Conservation (phyloP, 2,113 vertebrate species). For the Festucalex cinctus region DNA sequence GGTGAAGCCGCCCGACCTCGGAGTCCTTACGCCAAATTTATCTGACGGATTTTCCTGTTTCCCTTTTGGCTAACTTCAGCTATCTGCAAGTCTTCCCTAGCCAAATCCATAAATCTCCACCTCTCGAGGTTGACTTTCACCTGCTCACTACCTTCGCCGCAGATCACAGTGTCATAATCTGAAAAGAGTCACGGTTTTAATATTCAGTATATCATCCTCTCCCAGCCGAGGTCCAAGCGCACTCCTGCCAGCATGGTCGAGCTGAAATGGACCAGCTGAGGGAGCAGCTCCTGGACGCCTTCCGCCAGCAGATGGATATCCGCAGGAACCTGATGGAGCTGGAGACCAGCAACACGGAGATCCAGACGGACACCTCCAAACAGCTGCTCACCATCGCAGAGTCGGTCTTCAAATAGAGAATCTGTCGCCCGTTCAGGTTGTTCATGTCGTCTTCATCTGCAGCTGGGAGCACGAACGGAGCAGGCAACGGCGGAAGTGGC, state of each 20-base stretch:
- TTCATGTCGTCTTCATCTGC: background rate
- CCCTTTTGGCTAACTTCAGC: background rate
- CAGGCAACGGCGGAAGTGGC: conserved; percentile 73
- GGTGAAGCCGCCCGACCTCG: conserved; percentile 63
- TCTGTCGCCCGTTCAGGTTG: background rate
- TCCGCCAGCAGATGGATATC: conserved; percentile 85
- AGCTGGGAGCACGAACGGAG: conserved; percentile 87
- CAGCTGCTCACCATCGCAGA: conserved; percentile 81
- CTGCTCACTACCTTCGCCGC: background rate
- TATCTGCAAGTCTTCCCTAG: too few species aligned
- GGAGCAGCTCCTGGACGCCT: conserved; percentile 80
- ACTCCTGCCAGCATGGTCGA: conserved; percentile 70
- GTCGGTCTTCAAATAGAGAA: conserved; percentile 57
- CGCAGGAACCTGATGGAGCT: conserved; percentile 81
- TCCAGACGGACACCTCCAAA: conserved; percentile 82
- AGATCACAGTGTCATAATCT: background rate
- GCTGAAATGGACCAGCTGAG: conserved; percentile 77
- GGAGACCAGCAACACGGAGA: conserved; percentile 81
- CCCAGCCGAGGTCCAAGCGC: conserved; percentile 83
- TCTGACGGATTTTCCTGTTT: too few species aligned
- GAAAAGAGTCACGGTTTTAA: background rate
- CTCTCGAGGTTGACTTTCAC: background rate
- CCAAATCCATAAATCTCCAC: background rate
- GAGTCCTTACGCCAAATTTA: background rate
- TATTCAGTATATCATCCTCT: background rate